phyloP scores from a whole-genome alignment of 2,888 invertebrate genomes.

The Scaptomyza polygonia region DNA sequence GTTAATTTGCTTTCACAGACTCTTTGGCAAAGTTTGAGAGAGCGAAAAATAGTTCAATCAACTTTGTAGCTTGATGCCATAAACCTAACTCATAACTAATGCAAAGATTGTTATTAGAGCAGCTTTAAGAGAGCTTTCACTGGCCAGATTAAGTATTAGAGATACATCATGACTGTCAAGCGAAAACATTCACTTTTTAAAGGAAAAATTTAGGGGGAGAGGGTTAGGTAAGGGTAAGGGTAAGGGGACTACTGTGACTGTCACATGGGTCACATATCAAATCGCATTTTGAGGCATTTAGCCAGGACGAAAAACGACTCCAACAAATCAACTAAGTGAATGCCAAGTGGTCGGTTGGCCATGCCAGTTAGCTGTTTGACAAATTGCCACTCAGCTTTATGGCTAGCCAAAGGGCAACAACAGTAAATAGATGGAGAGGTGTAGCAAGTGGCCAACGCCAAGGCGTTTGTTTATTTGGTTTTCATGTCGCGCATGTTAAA shows the following conservation, averaged over 20 bases:
- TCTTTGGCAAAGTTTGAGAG: slow-evolving; percentile 6
- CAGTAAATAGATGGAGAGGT: neutral
- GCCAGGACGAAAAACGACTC: slow-evolving; percentile 73
- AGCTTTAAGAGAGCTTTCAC: neutral
- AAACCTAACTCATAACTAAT: slow-evolving; percentile 56
- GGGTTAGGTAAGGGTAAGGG: neutral
- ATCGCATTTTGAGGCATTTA: slow-evolving; percentile 75
- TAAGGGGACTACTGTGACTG: too few species aligned
- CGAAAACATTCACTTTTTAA: slow-evolving; percentile 48
- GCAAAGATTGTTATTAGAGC: slow-evolving; percentile 57
- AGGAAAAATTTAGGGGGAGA: neutral
- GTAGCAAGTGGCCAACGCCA: slow-evolving; percentile 12
- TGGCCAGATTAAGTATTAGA: slow-evolving; percentile 36
- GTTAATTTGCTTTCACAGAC: slow-evolving; percentile 55
- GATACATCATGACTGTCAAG: slow-evolving; percentile 22
- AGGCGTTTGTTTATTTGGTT: slow-evolving; percentile 76
- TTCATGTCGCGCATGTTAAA: slow-evolving; percentile 80
- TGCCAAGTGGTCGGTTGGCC: slow-evolving; percentile 55
- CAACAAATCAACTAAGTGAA: slow-evolving; percentile 75
- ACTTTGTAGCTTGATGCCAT: slow-evolving; percentile 33
- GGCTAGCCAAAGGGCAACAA: slow-evolving; percentile 25
- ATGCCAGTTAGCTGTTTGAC: slow-evolving; percentile 76
- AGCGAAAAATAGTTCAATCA: slow-evolving; percentile 49
- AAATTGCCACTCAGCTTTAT: slow-evolving; percentile 73
- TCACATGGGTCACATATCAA: slow-evolving; percentile 62